phyloP scores from a whole-genome alignment of 92 coral and sea anemone genomes.

The Epizoanthus scotinus region DNA sequence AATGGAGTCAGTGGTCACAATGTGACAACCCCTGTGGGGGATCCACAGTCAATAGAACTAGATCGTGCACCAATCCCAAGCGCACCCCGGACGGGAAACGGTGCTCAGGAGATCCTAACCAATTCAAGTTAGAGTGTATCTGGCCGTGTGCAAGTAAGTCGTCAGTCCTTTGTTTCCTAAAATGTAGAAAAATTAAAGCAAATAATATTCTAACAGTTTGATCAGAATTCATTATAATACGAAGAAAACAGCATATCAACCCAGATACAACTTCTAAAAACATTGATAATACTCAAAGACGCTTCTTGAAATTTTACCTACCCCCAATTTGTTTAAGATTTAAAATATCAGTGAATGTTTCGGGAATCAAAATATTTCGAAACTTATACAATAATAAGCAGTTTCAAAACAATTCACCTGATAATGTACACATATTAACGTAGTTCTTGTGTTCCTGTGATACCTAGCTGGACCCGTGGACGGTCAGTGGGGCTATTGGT shows the following conservation, averaged over 20 bases:
- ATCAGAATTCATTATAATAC: too few relatives aligned
- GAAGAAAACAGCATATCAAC: too few relatives aligned
- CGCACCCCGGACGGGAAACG: conserved; percentile 87
- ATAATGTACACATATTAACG: neutral
- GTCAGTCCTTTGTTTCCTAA: too few relatives aligned
- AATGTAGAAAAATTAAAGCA: neutral
- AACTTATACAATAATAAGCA: too few relatives aligned
- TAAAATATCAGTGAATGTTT: too few relatives aligned
- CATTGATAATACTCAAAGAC: too few relatives aligned
- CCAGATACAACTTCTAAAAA: too few relatives aligned
- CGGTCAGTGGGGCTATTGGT: conserved; percentile 89
- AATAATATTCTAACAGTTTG: too few relatives aligned
- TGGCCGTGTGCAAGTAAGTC: conserved; percentile 89
- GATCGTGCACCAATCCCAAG: conserved; percentile 81
- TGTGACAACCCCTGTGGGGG: conserved; percentile 98
- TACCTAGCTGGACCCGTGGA: conserved; percentile 83
- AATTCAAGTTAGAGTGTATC: conserved; percentile 87
- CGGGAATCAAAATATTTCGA: too few relatives aligned
- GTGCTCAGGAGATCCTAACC: conserved; percentile 65
- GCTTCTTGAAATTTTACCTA: too few relatives aligned
- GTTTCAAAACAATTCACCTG: too few relatives aligned
- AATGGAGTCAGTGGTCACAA: conserved; percentile 98
- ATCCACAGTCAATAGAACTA: conserved; percentile 82
- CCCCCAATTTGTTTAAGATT: too few relatives aligned
- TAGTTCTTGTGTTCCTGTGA: neutral